phyloP scores from a whole-genome alignment of 1,140 invertebrate species.

The Palaemon carinicauda region DNA sequence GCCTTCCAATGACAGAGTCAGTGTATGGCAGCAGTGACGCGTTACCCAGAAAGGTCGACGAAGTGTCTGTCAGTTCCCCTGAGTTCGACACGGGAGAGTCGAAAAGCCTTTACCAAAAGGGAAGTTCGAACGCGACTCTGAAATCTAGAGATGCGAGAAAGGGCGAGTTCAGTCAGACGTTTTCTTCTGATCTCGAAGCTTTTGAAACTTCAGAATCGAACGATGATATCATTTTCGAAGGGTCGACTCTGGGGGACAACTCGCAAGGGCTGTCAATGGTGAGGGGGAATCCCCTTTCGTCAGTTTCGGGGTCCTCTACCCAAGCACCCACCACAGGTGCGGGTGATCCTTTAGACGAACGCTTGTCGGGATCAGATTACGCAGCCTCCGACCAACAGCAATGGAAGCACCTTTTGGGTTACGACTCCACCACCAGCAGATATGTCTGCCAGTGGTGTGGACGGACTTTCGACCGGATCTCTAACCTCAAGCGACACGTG shows the following conservation, averaged over 20 bases:
- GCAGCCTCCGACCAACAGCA: background rate
- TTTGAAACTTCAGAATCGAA: no score
- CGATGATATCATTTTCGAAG: no score
- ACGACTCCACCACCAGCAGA: background rate
- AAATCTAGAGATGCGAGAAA: no score
- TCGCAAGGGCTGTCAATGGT: constrained; percentile 13
- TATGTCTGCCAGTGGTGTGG: constrained; percentile 52
- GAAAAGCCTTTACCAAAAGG: no score
- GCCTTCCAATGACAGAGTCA: no score
- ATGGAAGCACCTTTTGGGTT: background rate
- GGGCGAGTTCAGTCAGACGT: no score
- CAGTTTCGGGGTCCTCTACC: background rate
- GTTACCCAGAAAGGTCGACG: background rate
- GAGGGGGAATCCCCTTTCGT: background rate
- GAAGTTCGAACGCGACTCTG: no score
- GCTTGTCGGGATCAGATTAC: background rate
- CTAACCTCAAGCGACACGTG: constrained; percentile 49
- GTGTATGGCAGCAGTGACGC: background rate
- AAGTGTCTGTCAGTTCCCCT: no score
- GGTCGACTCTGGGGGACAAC: background rate
- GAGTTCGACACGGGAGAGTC: no score
- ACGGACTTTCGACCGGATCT: constrained; percentile 43
- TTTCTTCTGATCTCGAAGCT: no score
- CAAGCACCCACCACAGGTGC: background rate
- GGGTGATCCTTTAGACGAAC: background rate